phyloP scores from a whole-genome alignment of 2,797 vertebrate species.

The Enteromius argenteus region DNA sequence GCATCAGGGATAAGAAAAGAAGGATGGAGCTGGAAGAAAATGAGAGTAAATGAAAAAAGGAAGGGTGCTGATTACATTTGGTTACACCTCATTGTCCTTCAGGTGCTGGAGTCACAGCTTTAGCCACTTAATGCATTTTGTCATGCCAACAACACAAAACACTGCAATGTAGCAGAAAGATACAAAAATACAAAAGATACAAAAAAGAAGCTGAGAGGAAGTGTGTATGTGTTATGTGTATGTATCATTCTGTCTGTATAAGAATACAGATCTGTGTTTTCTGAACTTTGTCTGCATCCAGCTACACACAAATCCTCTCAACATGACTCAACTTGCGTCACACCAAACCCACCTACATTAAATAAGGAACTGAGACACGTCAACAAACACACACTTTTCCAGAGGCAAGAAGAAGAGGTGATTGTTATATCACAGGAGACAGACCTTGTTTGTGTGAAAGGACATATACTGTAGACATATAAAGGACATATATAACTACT shows the following conservation, averaged over 20 bases:
- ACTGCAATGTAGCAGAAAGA: background rate
- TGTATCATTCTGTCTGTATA: background rate
- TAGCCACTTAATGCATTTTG: constrained; percentile 35
- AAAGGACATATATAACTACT: background rate
- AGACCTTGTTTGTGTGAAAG: background rate
- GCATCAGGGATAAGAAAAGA: constrained; percentile 18
- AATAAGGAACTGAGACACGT: constrained; percentile 3
- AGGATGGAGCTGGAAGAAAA: background rate
- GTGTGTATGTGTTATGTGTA: background rate
- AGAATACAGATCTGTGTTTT: constrained; percentile 1
- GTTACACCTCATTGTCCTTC: constrained; percentile 40
- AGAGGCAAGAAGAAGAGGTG: background rate
- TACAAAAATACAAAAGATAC: background rate
- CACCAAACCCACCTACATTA: constrained; percentile 6
- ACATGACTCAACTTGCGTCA: constrained; percentile 26
- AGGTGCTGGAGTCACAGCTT: constrained; percentile 38
- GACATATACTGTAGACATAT: background rate
- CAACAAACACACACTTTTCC: background rate
- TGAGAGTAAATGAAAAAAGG: constrained; percentile 15
- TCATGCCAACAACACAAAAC: constrained; percentile 39
- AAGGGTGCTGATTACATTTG: constrained; percentile 1
- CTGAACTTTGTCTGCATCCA: constrained; percentile 8
- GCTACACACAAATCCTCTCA: constrained; percentile 5
- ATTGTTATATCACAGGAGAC: background rate
- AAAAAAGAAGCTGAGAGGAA: background rate